phyloP scores from a whole-genome alignment of 2,797 vertebrate species.

The Sebastes melanostomus region DNA sequence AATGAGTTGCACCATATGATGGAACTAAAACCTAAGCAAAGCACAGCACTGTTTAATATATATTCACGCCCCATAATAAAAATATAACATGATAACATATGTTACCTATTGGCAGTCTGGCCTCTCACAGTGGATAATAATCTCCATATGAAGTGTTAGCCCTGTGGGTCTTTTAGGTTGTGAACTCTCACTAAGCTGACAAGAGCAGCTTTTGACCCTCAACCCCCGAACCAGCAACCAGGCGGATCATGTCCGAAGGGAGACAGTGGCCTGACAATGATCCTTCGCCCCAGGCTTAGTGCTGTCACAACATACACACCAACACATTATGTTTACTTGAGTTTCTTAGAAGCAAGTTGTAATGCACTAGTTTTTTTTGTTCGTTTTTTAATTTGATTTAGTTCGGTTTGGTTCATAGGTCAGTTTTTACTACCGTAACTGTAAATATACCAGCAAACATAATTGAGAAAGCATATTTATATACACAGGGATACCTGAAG shows the following conservation, averaged over 20 bases:
- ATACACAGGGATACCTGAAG: not conserved
- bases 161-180: conserved; percentile 43
- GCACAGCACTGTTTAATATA: not conserved
- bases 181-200: conserved; percentile 65
- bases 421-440: not conserved
- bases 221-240: conserved; percentile 53
- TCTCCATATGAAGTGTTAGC: conserved; percentile 54
- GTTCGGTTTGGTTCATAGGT: not conserved
- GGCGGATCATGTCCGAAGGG: conserved; percentile 49
- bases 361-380: not conserved
- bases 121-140: conserved; percentile 32
- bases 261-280: conserved; percentile 55
- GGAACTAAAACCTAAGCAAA: not conserved
- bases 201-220: conserved; percentile 70
- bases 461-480: not conserved
- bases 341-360: not conserved
- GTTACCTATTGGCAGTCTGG: conserved; percentile 20
- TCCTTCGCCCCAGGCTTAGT: conserved; percentile 36
- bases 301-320: conserved; percentile 55
- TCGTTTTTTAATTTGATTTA: not conserved
- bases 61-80: not conserved
- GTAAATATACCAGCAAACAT: not conserved
- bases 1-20: too few species aligned
- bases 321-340: conserved; percentile 39
- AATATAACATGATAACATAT: conserved; percentile 11